These are phyloP conservation scores for Polia nebulosa DNA, from an alignment of 2,888 invertebrate genomes.

Conservation along the genomic window DNA sequence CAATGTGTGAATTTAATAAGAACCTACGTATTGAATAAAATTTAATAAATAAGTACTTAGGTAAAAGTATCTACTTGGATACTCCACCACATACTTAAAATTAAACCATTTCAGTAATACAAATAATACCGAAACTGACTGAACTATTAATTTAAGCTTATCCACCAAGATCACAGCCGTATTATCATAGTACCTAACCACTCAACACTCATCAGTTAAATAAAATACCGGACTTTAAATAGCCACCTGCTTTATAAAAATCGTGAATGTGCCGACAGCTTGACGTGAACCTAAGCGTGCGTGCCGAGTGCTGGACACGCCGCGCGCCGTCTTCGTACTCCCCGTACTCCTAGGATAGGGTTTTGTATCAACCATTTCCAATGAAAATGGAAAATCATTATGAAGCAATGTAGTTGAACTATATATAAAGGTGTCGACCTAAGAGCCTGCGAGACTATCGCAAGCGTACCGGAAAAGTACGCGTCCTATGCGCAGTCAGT, in stretches of 20 bases:
- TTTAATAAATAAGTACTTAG: too few relatives aligned
- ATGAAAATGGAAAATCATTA: background rate
- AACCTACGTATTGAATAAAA: too few relatives aligned
- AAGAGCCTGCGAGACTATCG: constrained; percentile 14
- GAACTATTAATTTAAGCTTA: too few relatives aligned
- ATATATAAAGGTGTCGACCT: background rate
- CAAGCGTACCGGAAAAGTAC: constrained; percentile 42
- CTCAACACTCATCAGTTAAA: background rate
- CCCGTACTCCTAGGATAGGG: background rate
- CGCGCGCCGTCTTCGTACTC: background rate
- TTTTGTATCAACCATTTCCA: background rate
- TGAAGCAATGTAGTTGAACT: background rate
- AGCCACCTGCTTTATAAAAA: background rate
- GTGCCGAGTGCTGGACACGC: background rate
- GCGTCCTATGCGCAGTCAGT: constrained; percentile 70
- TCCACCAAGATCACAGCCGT: constrained; percentile 8
- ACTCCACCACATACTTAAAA: too few relatives aligned
- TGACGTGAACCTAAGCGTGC: background rate
- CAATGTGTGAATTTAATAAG: too few relatives aligned
- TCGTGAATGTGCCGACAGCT: background rate
- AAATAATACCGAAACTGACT: too few relatives aligned
- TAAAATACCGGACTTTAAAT: constrained; percentile 5
- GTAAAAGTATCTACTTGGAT: too few relatives aligned
- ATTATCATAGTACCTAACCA: background rate
- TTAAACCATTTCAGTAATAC: too few relatives aligned